Evolutionary conservation across 2,888 invertebrate species (phyloP).

Genomic region (Laspeyria flexula): DNA sequence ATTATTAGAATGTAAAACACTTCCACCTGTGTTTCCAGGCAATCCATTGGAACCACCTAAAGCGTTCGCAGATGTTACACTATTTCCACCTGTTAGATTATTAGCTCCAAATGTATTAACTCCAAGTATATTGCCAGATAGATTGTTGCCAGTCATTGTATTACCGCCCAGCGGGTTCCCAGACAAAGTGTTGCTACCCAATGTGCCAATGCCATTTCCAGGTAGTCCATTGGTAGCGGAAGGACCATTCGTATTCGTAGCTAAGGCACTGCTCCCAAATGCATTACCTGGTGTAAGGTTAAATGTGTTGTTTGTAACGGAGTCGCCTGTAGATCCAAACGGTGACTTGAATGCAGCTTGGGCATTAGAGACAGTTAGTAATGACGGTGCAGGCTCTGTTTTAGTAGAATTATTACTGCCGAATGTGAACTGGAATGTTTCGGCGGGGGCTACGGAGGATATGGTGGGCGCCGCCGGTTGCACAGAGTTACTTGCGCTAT

Average conservation of each 20-base stretch:
- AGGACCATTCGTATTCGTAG: constrained; percentile 28
- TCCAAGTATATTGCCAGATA: constrained; percentile 6
- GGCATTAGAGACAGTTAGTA: constrained; percentile 9
- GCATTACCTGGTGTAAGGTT: constrained; percentile 27
- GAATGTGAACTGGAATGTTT: constrained; percentile 68
- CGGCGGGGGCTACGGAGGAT: constrained; percentile 39
- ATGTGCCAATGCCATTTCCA: constrained; percentile 25
- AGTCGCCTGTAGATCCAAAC: constrained; percentile 25
- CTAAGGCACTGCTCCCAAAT: constrained; percentile 26
- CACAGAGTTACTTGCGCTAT: constrained; percentile 23
- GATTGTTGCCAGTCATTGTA: constrained; percentile 4
- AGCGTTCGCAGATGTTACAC: constrained; percentile 14
- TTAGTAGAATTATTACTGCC: constrained; percentile 44
- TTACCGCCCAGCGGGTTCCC: constrained; percentile 21
- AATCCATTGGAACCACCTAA: constrained; percentile 39
- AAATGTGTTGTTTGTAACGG: constrained; percentile 29
- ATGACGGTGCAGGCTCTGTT: constrained; percentile 34
- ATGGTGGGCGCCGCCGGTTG: constrained; percentile 15
- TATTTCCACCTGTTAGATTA: constrained; percentile 23
- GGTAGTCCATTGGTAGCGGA: constrained; percentile 13
- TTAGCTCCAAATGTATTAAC: constrained; percentile 17
- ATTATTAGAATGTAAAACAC: constrained; percentile 35
- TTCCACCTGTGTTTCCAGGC: constrained; percentile 43
- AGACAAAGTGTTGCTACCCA: constrained; percentile 24
- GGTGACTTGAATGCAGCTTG: constrained; percentile 29